Percentiles rank a stretch among this genome's conserved stretches.
phyloP scores from a whole-genome alignment of 2,888 invertebrate species.

The Calliphora vomitoria region DNA sequence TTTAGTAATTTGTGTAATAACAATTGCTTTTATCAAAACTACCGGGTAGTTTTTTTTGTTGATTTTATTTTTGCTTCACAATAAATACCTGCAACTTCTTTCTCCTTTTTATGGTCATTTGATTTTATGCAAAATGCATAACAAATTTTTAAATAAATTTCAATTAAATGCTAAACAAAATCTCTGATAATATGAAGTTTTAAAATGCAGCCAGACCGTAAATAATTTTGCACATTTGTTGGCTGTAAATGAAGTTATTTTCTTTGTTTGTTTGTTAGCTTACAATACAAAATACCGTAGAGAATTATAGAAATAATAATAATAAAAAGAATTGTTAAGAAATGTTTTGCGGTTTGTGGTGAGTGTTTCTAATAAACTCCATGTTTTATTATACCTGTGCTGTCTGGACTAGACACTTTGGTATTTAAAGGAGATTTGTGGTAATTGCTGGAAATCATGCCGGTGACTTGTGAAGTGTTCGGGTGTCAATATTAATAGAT shows the following conservation, averaged over 20 bases:
- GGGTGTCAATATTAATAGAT: too few species aligned
- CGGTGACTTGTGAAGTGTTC: too few species aligned
- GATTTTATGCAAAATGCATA: slow-evolving; percentile 2
- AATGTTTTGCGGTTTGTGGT: neutral
- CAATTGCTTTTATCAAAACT: too few species aligned
- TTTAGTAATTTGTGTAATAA: too few species aligned
- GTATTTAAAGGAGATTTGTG: neutral
- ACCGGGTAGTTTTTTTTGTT: neutral
- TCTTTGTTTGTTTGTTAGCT: neutral
- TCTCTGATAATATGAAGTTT: neutral
- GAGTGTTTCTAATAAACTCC: too few species aligned
- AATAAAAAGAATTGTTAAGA: too few species aligned
- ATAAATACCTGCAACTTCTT: neutral
- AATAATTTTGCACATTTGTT: too few species aligned
- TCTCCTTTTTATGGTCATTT: neutral
- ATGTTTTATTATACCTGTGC: too few species aligned
- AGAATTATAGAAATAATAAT: neutral
- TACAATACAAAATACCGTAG: neutral
- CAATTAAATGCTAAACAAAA: neutral
- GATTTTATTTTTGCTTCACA: neutral
- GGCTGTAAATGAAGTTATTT: neutral
- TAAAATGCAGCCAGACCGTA: neutral
- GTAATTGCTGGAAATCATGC: too few species aligned
- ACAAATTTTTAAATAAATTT: neutral
- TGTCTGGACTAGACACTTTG: neutral